phyloP scores from a whole-genome alignment of 1,140 invertebrate species.

The Eciton burchellii region DNA sequence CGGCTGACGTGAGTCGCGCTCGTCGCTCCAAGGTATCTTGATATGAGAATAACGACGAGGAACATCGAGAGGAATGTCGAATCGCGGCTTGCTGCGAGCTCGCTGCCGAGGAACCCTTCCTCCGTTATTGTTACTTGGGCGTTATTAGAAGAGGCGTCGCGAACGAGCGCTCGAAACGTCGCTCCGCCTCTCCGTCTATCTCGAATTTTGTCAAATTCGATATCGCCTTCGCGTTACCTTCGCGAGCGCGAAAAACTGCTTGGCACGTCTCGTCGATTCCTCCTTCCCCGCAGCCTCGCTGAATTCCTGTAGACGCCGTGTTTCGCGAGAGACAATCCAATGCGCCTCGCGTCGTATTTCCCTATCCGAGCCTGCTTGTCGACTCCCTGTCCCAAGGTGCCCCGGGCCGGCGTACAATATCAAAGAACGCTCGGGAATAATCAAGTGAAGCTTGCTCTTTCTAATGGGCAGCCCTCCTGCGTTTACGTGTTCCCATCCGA shows the following conservation, averaged over 20 bases:
- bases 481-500: too few relatives aligned
- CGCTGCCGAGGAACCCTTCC: slow-evolving; percentile 32
- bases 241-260: background rate
- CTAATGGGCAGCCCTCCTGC: too few relatives aligned
- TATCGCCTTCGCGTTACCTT: background rate
- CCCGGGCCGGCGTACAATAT: slow-evolving; percentile 1
- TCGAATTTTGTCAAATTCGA: slow-evolving; percentile 25
- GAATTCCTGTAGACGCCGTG: background rate
- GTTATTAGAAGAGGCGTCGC: slow-evolving; percentile 28
- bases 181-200: slow-evolving; percentile 9
- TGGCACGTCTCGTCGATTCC: background rate
- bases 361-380: slow-evolving; percentile 14
- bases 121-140: slow-evolving; percentile 43
- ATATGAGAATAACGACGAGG: slow-evolving; percentile 56
- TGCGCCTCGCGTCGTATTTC: slow-evolving; percentile 22
- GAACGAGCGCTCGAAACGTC: slow-evolving; percentile 22
- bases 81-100: slow-evolving; percentile 30
- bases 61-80: slow-evolving; percentile 15
- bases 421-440: slow-evolving; percentile 29
- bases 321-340: slow-evolving; percentile 38
- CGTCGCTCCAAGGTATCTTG: slow-evolving; percentile 22
- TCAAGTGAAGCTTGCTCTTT: slow-evolving; percentile 30
- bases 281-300: background rate
- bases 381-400: slow-evolving; percentile 31
- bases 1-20: slow-evolving; percentile 24